Base-by-base conservation (phyloP, 2,797 vertebrate genomes). In the Thalassophryne amazonica region DNA sequence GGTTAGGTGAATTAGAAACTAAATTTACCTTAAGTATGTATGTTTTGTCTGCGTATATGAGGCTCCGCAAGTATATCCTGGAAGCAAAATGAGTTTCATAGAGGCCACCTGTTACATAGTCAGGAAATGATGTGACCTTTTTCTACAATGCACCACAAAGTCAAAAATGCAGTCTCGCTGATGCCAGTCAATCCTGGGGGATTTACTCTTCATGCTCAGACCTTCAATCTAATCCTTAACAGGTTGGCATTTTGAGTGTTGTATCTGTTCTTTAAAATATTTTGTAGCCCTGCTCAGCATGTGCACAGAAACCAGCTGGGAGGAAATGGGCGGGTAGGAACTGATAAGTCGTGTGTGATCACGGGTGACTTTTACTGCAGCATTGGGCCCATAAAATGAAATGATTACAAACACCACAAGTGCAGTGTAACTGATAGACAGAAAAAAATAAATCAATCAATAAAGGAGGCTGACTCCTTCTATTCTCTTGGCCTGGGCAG, bases 401-500 rank as follows among this genome's bases (percentile, higher is more conserved):
- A 83, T 80, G 60, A 86, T 52, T 22, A 31, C 45, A 15, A 49
- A 32, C 41, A 35, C 17, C 0, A 6, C 13, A n/a, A 14, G 19
- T 48, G 20, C 33, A 19, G 20, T 30, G 54, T 10, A 30, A 52
- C 24, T 28, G 14, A n/a, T n/a, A n/a, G n/a, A n/a, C n/a, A n/a
- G n/a, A n/a, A n/a, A n/a, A n/a, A n/a, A n/a, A n/a, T n/a, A n/a
- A n/a, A n/a, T n/a, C n/a, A n/a, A n/a, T n/a, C n/a, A n/a, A n/a
- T n/a, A n/a, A n/a, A n/a, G n/a, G n/a, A n/a, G n/a, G n/a, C n/a
- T n/a, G n/a, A n/a, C n/a, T n/a, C n/a, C n/a, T 19, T 16, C 32
- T 34, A 45, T 73, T 70, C 78, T 75, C 81, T 75, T 65, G 74
- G 84, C 77, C 78, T 85, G 75, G 57, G 78, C 69, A 56, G 70